phyloP scores from a whole-genome alignment of 2,113 vertebrate species.

The Nymphicus hollandicus region DNA sequence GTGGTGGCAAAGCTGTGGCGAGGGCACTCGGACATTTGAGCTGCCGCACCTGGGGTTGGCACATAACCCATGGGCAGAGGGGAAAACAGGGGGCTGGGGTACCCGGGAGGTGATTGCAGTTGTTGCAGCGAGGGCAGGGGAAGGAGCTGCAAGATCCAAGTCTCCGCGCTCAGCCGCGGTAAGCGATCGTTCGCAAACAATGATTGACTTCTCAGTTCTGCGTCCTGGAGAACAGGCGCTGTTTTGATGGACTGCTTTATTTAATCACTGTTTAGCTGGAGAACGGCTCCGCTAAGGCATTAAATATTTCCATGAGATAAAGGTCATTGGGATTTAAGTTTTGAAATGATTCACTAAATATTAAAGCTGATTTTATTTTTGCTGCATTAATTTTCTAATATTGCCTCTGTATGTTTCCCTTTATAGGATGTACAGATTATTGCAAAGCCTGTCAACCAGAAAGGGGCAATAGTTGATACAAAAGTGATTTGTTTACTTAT shows the following conservation, averaged over 20 bases:
- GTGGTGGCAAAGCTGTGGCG: background rate
- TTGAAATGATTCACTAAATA: constrained; percentile 43
- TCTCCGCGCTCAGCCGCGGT: background rate
- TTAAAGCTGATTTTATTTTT: constrained; percentile 17
- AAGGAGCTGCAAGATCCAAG: background rate
- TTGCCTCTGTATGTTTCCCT: constrained; percentile 17
- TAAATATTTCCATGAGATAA: constrained; percentile 53
- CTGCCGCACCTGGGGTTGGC: background rate
- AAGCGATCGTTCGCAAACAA: background rate
- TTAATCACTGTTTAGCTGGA: constrained; percentile 17
- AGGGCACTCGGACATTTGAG: fast-evolving
- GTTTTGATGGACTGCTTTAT: constrained; percentile 41
- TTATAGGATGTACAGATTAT: background rate
- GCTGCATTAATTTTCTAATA: constrained; percentile 17
- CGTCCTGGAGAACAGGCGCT: constrained; percentile 10
- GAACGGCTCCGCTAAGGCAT: background rate
- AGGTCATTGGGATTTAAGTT: constrained; percentile 43
- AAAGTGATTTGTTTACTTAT: background rate
- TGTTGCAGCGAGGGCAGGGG: background rate
- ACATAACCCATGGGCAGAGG: fast-evolving
- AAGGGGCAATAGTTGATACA: background rate
- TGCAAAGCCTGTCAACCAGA: constrained; percentile 3
- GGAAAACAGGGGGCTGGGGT: too few relatives aligned
- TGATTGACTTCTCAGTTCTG: background rate
- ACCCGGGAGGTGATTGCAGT: fast-evolving